A percentile compares a stretch with the other conserved stretches of the same genome.
Conservation (phyloP, 2,113 vertebrate genomes). For the Chaetops frenatus region DNA sequence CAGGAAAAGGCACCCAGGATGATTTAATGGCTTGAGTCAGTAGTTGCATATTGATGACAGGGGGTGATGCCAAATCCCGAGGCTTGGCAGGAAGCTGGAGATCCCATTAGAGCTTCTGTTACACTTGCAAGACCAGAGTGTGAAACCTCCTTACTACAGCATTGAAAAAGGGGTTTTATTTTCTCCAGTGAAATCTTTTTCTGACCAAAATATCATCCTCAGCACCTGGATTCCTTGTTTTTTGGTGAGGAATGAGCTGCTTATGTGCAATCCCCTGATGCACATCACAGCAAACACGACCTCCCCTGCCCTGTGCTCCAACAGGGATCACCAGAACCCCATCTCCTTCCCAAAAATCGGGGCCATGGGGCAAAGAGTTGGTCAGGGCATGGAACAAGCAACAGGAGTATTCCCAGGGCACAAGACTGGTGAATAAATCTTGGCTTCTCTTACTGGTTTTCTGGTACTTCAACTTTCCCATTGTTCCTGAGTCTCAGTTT, state of each 20-base stretch:
- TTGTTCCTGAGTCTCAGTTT: not conserved
- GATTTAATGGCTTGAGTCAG: constrained; percentile 8
- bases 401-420: not conserved
- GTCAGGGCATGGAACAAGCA: not conserved
- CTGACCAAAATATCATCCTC: not conserved
- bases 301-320: not conserved
- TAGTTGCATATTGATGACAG: not conserved
- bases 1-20: not conserved
- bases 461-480: not conserved
- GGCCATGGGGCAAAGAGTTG: not conserved
- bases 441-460: not conserved
- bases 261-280: not conserved
- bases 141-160: not conserved
- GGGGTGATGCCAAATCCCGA: not conserved
- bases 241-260: not conserved
- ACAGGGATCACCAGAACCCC: not conserved
- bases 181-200: not conserved
- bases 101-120: not conserved
- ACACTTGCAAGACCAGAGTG: not conserved
- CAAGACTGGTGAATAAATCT: not conserved
- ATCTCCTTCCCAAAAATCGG: not conserved
- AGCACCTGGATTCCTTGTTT: not conserved
- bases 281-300: not conserved
- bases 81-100: not conserved
- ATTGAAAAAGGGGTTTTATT: not conserved